These are phyloP conservation scores for Dreissena polymorpha DNA, from an alignment of 1,140 invertebrate species.

Conservation along the genomic window DNA sequence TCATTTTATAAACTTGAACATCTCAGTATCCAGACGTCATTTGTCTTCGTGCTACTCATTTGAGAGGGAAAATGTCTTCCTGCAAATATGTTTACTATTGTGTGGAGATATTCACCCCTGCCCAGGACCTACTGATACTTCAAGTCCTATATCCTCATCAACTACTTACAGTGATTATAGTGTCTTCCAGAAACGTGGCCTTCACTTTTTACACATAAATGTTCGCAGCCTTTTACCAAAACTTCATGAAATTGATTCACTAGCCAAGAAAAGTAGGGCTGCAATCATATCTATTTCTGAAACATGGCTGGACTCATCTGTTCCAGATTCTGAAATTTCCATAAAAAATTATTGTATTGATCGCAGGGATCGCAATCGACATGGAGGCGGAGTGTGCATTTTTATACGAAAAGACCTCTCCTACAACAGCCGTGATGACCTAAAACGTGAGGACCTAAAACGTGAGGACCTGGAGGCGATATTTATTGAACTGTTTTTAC, in stretches of 20 bases:
- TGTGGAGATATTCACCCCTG: constrained; percentile 21
- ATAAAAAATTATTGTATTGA: constrained; percentile 18
- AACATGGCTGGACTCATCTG: constrained; percentile 23
- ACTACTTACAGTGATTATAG: constrained; percentile 11
- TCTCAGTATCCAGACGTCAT: too few species aligned
- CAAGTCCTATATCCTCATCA: not conserved
- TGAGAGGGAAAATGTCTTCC: not conserved
- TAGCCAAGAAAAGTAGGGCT: not conserved
- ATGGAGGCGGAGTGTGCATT: constrained; percentile 31
- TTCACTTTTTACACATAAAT: constrained; percentile 41
- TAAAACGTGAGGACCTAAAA: constrained; percentile 6
- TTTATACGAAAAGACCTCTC: constrained; percentile 24
- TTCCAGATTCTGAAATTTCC: constrained; percentile 25
- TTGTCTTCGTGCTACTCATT: too few species aligned
- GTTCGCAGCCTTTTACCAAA: constrained; percentile 20
- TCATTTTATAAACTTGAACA: too few species aligned
- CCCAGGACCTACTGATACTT: not conserved
- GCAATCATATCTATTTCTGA: constrained; percentile 19
- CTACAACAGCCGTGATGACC: constrained; percentile 21
- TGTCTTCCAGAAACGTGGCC: constrained; percentile 14
- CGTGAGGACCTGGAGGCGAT: constrained; percentile 24
- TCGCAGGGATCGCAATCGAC: constrained; percentile 11
- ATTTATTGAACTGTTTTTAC: constrained; percentile 28
- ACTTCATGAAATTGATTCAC: constrained; percentile 13
- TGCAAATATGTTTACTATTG: constrained; percentile 11